Base-by-base conservation (phyloP, 2,888 invertebrate species). In the Melanophora roralis region DNA sequence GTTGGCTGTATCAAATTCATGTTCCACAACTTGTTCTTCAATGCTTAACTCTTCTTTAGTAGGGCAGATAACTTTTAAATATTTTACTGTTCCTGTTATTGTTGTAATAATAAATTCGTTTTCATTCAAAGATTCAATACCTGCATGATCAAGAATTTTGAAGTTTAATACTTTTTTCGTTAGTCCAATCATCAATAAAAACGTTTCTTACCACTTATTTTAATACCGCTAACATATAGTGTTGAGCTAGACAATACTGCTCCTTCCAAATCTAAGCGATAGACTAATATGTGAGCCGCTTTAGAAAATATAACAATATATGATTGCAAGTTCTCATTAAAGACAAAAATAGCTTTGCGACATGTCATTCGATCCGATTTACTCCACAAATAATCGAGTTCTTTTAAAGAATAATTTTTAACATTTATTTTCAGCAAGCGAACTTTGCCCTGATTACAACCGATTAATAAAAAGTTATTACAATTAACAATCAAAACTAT, bases 261-360 rank as follows among this genome's bases (percentile, higher is more conserved):
- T 1, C 77, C 84, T 1, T 76, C 68, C 12, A 6, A 8, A 47
- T 53, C 82, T 43, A 88, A 57, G 21, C 84, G 69, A 84, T 86
- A 89, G n/a, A 83, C 79, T 1, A 89, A 67, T 5, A 88, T 8
- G 82, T 89, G 86, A 0, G 87, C 84, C 0, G 83, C 84, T 71
- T 89, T 89, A 40, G 84, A 83, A 59, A 85, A 86, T 14, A 85
- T 81, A 11, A 88, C 81, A 14, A 86, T 84, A 74, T 86, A 85
- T 21, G 81, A 84, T 12, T 84, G 55, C 0, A 36, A 65, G 2
- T 83, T 55, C 0, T 74, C 19, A n/a, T 71, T 82, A 21, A 78
- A 72, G 0, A 81, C 75, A 1, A 88, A 84, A 19, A 83, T 53
- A 7, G 85, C 84, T 51, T 85, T 80, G 12, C 85, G 86, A 36